Evolutionary conservation across 2,888 invertebrate species (phyloP).

Genomic region (Caenorhabditis afra): DNA sequence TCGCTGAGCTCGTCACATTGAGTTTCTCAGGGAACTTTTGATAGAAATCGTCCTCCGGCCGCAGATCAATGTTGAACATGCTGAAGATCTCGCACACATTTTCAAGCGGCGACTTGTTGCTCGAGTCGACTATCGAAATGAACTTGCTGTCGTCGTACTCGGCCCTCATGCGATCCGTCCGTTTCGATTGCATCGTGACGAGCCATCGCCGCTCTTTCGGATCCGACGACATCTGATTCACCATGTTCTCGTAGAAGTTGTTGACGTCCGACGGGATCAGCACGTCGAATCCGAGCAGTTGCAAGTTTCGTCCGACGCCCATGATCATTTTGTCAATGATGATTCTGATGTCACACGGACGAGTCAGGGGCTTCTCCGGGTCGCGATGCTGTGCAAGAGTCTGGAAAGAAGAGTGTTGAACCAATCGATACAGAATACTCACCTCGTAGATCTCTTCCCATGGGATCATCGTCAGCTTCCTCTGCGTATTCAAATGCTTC

Average conservation of each 20-base stretch:
- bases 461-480: constrained; percentile 1
- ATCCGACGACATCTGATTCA: too few species aligned
- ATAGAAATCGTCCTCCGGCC: too few species aligned
- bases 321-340: constrained; percentile 19
- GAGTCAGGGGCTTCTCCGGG: constrained; percentile 12
- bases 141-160: neutral
- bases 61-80: too few species aligned
- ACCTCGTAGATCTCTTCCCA: constrained; percentile 27
- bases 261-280: neutral
- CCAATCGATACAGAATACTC: too few species aligned
- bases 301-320: constrained; percentile 13
- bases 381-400: neutral
- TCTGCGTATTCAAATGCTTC: neutral
- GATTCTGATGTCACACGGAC: constrained; percentile 10
- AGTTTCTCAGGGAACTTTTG: too few species aligned
- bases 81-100: too few species aligned
- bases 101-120: neutral
- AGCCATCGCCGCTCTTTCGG: constrained; percentile 5
- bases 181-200: constrained; percentile 18
- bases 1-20: too few species aligned
- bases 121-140: neutral
- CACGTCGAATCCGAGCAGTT: constrained; percentile 15
- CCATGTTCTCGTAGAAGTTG: neutral
- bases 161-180: neutral
- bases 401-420: too few species aligned